Evolutionary conservation across 2,888 invertebrate genomes (phyloP).

Genomic region (Synergus itoensis): DNA sequence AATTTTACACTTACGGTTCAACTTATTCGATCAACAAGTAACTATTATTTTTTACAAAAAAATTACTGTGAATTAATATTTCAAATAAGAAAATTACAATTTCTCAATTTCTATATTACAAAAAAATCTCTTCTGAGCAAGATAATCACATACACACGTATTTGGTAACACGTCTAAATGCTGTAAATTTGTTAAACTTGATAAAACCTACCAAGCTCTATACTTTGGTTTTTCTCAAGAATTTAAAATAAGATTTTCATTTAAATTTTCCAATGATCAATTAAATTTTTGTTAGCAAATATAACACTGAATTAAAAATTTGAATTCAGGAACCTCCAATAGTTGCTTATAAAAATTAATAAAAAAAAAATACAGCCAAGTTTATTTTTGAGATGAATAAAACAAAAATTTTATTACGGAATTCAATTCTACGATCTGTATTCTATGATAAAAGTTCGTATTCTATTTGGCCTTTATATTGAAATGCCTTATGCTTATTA

Average conservation of each 20-base stretch:
- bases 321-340: neutral
- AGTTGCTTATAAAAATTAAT: neutral
- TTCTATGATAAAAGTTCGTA: constrained; percentile 26
- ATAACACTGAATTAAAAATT: neutral
- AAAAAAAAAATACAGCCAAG: neutral
- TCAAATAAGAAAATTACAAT: neutral
- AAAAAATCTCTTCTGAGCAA: neutral
- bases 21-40: neutral
- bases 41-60: neutral
- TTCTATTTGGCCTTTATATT: constrained; percentile 26
- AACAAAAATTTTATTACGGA: neutral
- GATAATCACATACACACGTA: constrained; percentile 18
- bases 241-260: neutral
- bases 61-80: neutral
- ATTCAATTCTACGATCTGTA: neutral
- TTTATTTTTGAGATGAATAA: neutral
- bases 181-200: neutral
- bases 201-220: constrained; percentile 5
- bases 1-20: neutral
- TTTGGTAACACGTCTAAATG: constrained; percentile 14
- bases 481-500: constrained; percentile 22
- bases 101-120: neutral
- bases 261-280: neutral
- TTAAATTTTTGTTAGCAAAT: neutral
- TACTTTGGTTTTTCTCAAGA: neutral